Base-by-base conservation (phyloP, 2,113 vertebrate genomes). In the Serilophus lunatus region DNA sequence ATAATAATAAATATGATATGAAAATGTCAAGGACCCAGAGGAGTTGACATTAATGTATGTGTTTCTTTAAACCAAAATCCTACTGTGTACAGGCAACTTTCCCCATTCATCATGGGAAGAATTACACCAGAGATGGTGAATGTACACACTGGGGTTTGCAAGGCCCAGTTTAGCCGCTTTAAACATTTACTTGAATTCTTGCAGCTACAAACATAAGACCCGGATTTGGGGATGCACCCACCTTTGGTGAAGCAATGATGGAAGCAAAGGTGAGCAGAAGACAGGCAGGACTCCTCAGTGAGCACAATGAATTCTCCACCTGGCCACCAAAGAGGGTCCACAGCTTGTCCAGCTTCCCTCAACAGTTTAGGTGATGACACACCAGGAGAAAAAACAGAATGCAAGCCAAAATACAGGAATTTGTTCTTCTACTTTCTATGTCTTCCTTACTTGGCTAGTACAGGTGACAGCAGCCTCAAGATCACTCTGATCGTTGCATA, bases 11-110 rank as follows among this genome's bases (percentile, higher is more conserved):
- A 93, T 83, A 86, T 3, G 4, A 90, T 69, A 92, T 81, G 79
- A 93, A 94, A 94, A 88, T 76, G 82, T 91, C 76, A 93, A 69
- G 28, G 68, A 90, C 88, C 38, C 88, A 70, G 68, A 93, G 88
- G 56, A 71, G 47, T 85, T 93, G 71, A 94, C 76, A 86, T 88
- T 78, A 93, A 93, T 7, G 7, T 42, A 88, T 81, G 65, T 3
- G 0, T 80, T 92, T 88, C 82, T 94, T 96, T 86, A 96, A 95
- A 92, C 40, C 44, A 38, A 96, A 92, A 81, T 68, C 86, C 82
- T 86, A 45, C 80, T 56, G 64, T 0, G 0, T 9, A 75, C 35
- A 86, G 72, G 76, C 88, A 88, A 33, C 61, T 18, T 75, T 45
- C 60, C 50, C 47, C 17, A 85, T 72, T 79, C 17, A 56, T 87